A percentile compares a stretch with the other conserved stretches of the same genome.
These are phyloP conservation scores for Sternotherus odoratus DNA, from an alignment of 2,797 vertebrate genomes.

Conservation along the genomic window DNA sequence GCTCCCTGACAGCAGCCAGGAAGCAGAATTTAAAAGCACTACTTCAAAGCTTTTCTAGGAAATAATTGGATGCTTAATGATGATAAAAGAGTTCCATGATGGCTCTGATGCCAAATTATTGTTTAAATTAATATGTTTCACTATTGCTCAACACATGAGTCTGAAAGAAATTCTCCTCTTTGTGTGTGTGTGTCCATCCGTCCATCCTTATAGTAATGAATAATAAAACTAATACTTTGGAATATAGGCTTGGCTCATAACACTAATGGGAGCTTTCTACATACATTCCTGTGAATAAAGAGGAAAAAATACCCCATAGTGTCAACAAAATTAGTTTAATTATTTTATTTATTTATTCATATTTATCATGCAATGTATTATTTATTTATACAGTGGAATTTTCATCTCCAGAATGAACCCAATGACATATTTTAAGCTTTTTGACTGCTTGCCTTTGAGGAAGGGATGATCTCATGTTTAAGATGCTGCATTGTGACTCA, in stretches of 20 bases:
- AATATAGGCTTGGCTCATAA: neutral
- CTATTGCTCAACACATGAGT: neutral
- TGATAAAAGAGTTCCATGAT: conserved; percentile 33
- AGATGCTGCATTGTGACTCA: neutral
- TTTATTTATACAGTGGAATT: neutral
- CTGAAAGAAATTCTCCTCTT: neutral
- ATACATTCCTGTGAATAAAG: neutral
- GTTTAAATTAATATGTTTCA: conserved; percentile 55
- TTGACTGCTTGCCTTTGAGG: neutral
- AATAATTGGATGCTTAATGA: conserved; percentile 52
- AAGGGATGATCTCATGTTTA: neutral
- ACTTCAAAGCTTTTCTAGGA: conserved; percentile 61
- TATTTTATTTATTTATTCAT: neutral
- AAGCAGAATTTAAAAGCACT: conserved; percentile 32
- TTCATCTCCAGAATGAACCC: neutral
- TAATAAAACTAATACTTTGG: neutral
- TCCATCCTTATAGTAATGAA: fast-evolving
- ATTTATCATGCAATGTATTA: too few relatives aligned
- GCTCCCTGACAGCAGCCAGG: conserved; percentile 48
- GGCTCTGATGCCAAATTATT: conserved; percentile 33
- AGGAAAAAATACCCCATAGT: neutral
- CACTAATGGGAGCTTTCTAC: neutral
- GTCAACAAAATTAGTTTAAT: neutral
- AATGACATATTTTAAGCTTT: neutral
- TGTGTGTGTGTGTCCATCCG: neutral